Percentiles rank a stretch among this genome's conserved stretches.
These are phyloP conservation scores for Xanthia icteritia DNA, from an alignment of 2,888 invertebrate species.

Conservation along the genomic window DNA sequence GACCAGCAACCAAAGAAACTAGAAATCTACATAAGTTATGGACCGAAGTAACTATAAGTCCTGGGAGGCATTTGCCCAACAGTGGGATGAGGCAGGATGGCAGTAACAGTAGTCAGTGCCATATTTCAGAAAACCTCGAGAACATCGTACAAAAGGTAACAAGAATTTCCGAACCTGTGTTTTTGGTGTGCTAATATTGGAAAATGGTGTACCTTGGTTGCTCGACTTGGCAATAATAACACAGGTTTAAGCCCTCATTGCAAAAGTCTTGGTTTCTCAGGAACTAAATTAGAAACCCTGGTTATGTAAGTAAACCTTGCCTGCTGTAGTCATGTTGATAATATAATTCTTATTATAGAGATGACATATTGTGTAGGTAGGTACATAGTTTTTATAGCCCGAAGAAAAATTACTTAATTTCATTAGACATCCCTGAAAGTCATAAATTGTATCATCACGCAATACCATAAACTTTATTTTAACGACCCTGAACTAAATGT, in stretches of 20 bases:
- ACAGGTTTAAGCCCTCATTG: background rate
- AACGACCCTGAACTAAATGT: conserved; percentile 20
- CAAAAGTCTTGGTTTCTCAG: background rate
- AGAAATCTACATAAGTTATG: background rate
- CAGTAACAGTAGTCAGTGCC: background rate
- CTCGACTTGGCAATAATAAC: too few relatives aligned
- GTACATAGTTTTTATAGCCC: background rate
- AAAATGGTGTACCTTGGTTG: background rate
- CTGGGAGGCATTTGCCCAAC: background rate
- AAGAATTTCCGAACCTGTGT: background rate
- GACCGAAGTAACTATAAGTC: background rate
- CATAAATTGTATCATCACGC: conserved; percentile 45
- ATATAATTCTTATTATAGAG: background rate
- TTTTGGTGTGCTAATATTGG: background rate
- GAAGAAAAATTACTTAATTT: background rate
- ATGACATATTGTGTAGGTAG: background rate
- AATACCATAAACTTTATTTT: conserved; percentile 39
- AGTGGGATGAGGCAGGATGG: background rate
- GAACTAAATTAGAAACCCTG: background rate
- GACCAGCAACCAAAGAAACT: background rate
- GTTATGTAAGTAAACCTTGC: background rate
- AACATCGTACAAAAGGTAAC: background rate
- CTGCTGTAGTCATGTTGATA: background rate
- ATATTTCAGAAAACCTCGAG: background rate
- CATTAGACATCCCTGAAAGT: conserved; percentile 10